Conservation (phyloP, 2,888 invertebrate genomes). For the Scrobipalpa atriplicella region DNA sequence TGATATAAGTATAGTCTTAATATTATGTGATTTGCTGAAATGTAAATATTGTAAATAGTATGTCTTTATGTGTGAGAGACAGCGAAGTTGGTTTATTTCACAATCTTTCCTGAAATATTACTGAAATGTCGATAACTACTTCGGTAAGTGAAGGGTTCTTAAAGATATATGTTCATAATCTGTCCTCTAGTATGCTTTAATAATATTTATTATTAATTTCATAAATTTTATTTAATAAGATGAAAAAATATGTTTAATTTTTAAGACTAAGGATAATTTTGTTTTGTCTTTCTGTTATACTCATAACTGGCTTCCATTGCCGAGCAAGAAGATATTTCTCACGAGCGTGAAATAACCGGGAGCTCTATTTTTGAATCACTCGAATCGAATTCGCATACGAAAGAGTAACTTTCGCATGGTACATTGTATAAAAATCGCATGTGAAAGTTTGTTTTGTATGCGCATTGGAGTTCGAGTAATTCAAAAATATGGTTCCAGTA, state of each 20-base stretch:
- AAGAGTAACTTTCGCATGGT: too few relatives aligned
- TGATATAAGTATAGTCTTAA: constrained; percentile 27
- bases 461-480: too few relatives aligned
- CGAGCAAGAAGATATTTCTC: too few relatives aligned
- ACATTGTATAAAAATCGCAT: too few relatives aligned
- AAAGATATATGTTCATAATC: too few relatives aligned
- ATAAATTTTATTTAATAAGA: neutral
- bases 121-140: neutral
- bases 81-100: constrained; percentile 48
- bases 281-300: too few relatives aligned
- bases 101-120: neutral
- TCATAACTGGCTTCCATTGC: too few relatives aligned
- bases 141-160: neutral
- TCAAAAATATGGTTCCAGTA: too few relatives aligned
- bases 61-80: constrained; percentile 44
- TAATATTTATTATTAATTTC: neutral
- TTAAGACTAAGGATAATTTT: too few relatives aligned
- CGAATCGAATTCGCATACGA: too few relatives aligned
- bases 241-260: neutral
- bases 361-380: too few relatives aligned
- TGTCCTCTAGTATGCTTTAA: neutral
- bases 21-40: constrained; percentile 11
- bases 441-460: too few relatives aligned
- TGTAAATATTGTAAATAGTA: constrained; percentile 58
- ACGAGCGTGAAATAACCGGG: neutral